Evolutionary conservation across 2,888 invertebrate species (phyloP), one percentile per base, ranked within the genome.

Genomic region (Encarsia formosa): DNA sequence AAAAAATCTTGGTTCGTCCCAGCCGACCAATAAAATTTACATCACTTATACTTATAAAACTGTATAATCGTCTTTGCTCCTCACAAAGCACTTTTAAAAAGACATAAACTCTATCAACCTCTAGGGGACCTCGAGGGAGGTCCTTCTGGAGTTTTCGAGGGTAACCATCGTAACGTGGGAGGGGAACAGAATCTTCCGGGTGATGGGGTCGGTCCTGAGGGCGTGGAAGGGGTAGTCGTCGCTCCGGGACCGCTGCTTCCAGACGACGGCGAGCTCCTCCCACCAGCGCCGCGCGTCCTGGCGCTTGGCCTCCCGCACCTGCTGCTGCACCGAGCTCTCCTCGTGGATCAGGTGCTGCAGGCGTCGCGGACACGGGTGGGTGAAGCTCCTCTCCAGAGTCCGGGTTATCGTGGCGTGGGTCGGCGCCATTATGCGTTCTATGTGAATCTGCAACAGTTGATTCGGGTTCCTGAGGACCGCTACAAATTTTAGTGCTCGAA

Each of bases 391-490:
- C 8, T 39, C 41, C 5, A 37, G 9, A n/a, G 55, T 59, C 46
- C 82, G 82, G 29, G 75, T 69, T 48, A 81, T 58, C n/a, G 83
- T 84, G 13, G 85, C 79, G 63, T 82, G 80, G 1, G 87, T 87
- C 2, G 84, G 85, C 1, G 85, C 83, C 6, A 82, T 77, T 49
- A 86, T 79, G 3, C 52, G 49, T 19, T 56, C 52, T 22, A 52
- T 18, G 9, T 56, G 46, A 3, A 47, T 15, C 56, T 56, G 42
- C 5, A 20, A 24, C n/a, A n/a, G n/a, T n/a, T n/a, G n/a, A n/a
- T n/a, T n/a, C n/a, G n/a, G n/a, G n/a, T n/a, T n/a, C n/a, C n/a
- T n/a, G n/a, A n/a, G n/a, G n/a, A n/a, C n/a, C n/a, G n/a, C n/a
- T n/a, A n/a, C n/a, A n/a, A n/a, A n/a, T n/a, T n/a, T n/a, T n/a